A percentile compares a stretch with the other conserved stretches of the same genome.
These are phyloP conservation scores for Turnix velox DNA, from an alignment of 2,113 vertebrate genomes.

Conservation along the genomic window DNA sequence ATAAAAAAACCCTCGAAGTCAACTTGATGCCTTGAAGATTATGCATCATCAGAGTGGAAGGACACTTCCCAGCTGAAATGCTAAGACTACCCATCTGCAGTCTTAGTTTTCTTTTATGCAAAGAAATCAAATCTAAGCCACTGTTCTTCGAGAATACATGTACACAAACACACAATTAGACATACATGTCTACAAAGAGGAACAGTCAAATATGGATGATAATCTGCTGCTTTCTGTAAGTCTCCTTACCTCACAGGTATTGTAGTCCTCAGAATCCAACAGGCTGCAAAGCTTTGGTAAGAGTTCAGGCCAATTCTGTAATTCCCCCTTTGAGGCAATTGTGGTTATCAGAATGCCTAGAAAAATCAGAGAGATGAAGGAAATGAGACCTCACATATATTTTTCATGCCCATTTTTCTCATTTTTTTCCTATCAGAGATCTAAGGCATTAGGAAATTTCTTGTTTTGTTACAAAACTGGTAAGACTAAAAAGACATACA, in stretches of 20 bases:
- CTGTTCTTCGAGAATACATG: background rate
- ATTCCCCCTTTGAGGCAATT: slow-evolving; percentile 94
- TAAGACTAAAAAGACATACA: background rate
- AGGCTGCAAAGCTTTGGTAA: slow-evolving; percentile 92
- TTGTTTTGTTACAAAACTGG: background rate
- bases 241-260: slow-evolving; percentile 90
- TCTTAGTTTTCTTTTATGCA: background rate
- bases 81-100: background rate
- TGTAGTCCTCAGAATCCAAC: slow-evolving; percentile 97
- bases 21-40: background rate
- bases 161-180: background rate
- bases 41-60: background rate
- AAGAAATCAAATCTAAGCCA: background rate
- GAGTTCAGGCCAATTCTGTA: slow-evolving; percentile 97
- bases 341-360: slow-evolving; percentile 96
- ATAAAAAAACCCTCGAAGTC: background rate
- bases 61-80: background rate
- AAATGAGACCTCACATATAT: background rate
- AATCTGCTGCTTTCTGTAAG: background rate
- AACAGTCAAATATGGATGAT: background rate
- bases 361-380: background rate
- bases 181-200: background rate
- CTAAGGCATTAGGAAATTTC: background rate
- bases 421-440: background rate
- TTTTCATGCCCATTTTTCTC: background rate